These are phyloP conservation scores for Andricus quercusramuli DNA, from an alignment of 2,888 invertebrate species.

Conservation along the genomic window DNA sequence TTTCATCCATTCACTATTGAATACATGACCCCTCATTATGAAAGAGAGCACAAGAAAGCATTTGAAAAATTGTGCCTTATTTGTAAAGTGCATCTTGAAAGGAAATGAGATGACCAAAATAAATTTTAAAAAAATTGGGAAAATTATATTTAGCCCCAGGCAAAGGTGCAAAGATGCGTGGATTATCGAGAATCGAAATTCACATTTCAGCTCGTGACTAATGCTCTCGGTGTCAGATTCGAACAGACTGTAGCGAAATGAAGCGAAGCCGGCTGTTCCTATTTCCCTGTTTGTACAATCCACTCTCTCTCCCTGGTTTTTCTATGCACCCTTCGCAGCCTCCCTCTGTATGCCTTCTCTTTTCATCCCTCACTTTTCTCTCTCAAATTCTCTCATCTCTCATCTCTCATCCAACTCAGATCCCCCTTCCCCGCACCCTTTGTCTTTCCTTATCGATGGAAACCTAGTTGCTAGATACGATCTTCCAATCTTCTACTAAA, in stretches of 20 bases:
- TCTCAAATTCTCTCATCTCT: neutral
- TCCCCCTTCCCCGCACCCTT: constrained; percentile 31
- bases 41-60: too few relatives aligned
- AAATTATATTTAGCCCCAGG: neutral
- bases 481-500: neutral
- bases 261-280: constrained; percentile 59
- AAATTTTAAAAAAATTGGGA: neutral
- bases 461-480: constrained; percentile 5
- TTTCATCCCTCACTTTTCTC: constrained; percentile 52
- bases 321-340: constrained; percentile 46
- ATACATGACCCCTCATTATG: too few relatives aligned
- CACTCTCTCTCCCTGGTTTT: constrained; percentile 55
- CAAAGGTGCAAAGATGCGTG: constrained; percentile 24
- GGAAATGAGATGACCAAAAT: too few relatives aligned
- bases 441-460: constrained; percentile 32
- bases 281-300: constrained; percentile 72
- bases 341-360: constrained; percentile 53
- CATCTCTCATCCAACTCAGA: constrained; percentile 46
- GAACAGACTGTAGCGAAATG: constrained; percentile 66
- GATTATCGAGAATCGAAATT: constrained; percentile 35
- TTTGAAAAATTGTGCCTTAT: neutral
- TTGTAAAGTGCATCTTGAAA: neutral
- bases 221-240: constrained; percentile 54
- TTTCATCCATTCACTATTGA: too few relatives aligned
- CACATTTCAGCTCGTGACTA: constrained; percentile 27